Conservation (phyloP, 1,140 invertebrate genomes). For the Bombyx mori region DNA sequence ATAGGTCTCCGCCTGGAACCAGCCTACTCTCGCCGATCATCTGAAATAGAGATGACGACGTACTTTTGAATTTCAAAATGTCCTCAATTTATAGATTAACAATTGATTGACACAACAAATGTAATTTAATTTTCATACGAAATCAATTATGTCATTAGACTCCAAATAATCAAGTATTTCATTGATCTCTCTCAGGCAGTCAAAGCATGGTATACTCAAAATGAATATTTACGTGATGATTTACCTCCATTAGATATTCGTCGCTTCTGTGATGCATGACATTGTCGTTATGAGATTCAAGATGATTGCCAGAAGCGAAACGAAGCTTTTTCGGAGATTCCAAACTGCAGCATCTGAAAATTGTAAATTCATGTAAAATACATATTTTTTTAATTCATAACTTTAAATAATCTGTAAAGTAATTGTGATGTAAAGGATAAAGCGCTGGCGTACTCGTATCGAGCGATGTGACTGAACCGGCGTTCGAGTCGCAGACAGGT, state of each 20-base stretch:
- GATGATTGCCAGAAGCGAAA: constrained; percentile 80
- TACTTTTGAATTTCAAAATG: neutral
- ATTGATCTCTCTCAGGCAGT: no score
- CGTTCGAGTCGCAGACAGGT: no score
- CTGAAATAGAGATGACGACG: constrained; percentile 14
- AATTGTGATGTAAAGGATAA: no score
- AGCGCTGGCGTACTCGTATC: no score
- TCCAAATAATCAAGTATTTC: no score
- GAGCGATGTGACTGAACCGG: no score
- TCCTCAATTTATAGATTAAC: neutral
- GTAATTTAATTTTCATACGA: neutral
- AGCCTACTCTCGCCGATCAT: constrained; percentile 45
- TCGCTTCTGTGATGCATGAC: constrained; percentile 69
- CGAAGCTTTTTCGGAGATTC: constrained; percentile 85
- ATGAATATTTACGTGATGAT: neutral
- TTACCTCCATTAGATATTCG: constrained; percentile 73
- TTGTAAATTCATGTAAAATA: no score
- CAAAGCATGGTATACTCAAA: no score
- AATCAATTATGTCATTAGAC: no score
- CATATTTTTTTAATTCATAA: no score
- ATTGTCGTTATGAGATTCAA: constrained; percentile 75
- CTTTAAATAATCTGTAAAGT: no score
- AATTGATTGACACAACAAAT: neutral
- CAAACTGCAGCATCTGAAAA: constrained; percentile 78
- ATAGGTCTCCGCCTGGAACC: constrained; percentile 27